A percentile compares a stretch with the other conserved stretches of the same genome.
These are phyloP conservation scores for Ptychadena robeensis DNA, from an alignment of 2,797 vertebrate genomes.

Conservation along the genomic window DNA sequence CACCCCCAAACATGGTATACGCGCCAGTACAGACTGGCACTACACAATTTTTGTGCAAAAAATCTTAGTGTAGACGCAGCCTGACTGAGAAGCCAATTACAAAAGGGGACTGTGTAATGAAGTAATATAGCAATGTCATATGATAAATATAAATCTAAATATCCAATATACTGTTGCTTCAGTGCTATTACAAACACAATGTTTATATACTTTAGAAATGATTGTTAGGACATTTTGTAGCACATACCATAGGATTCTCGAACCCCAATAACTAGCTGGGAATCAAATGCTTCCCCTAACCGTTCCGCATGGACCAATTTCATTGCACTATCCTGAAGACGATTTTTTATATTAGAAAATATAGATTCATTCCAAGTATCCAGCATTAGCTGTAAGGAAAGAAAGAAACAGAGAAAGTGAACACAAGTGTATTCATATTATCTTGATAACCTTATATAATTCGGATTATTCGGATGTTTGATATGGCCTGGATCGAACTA, in stretches of 20 bases:
- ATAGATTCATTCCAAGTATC: slow-evolving; percentile 98
- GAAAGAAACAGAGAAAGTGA: slow-evolving; percentile 42
- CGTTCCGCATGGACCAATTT: slow-evolving; percentile 94
- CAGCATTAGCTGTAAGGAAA: slow-evolving; percentile 85
- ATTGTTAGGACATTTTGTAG: slow-evolving; percentile 9
- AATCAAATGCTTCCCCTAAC: slow-evolving; percentile 94
- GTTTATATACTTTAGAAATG: not conserved
- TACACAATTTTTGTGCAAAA: too few species aligned
- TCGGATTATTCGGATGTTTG: too few species aligned
- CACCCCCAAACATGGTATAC: too few species aligned
- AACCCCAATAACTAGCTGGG: slow-evolving; percentile 94
- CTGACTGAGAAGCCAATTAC: too few species aligned
- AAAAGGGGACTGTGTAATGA: too few species aligned
- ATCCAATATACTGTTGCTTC: too few species aligned
- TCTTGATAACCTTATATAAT: too few species aligned
- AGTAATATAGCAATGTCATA: too few species aligned
- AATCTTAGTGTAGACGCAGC: too few species aligned
- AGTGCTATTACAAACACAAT: not conserved
- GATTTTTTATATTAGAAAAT: slow-evolving; percentile 97
- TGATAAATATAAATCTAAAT: too few species aligned
- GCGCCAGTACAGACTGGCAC: too few species aligned
- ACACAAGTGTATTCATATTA: not conserved
- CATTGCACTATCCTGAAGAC: slow-evolving; percentile 96
- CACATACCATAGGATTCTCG: slow-evolving; percentile 93
- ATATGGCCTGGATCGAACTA: too few species aligned